Evolutionary conservation across 2,113 vertebrate genomes (phyloP), one percentile per base, ranked within the genome.

Genomic region (Zapus hudsonius): DNA sequence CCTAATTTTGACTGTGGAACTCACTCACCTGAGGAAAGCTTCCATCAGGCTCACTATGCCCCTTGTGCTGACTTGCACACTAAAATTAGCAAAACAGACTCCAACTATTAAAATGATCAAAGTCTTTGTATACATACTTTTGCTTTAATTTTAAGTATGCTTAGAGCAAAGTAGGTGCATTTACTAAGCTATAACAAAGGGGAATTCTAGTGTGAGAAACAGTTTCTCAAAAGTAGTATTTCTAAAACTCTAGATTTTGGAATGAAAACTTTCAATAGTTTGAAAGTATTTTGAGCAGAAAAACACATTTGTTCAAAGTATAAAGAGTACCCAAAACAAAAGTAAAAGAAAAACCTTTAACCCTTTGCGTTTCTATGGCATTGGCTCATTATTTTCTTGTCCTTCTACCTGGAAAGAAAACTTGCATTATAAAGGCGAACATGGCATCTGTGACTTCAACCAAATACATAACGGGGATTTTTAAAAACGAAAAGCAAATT

Each of bases 381-480:
- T 98, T 98, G 98, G 98, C 97, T 98, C 98, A 98, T 98, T 98
- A 98, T 97, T 98, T 98, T 98, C 98, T 98, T 98, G 98, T 98
- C 98, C 98, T 98, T 98, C 98, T 98, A 98, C 98, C 98, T 98
- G 98, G 98, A 98, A 98, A 98, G 98, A 98, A 98, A 98, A 98
- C 97, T 98, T 98, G 97, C 95, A 98, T 98, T 98, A 98, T 97
- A 98, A 98, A 98, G 96, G 98, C 98, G 98, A 98, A 98, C 97
- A 98, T 97, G 97, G 97, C 92, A 98, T 97, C 97, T 98, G 97
- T 95, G 97, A 98, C 97, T 98, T 98, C 97, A 98, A 98, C 97
- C 98, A 98, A 98, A 98, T 97, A 98, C 97, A 98, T 96, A 94
- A 87, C 92, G 95, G 89, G 97, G 98, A 97, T 44, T 95, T 98